Evolutionary conservation across 2,888 invertebrate genomes (phyloP).

Genomic region (Eupithecia subfuscata): DNA sequence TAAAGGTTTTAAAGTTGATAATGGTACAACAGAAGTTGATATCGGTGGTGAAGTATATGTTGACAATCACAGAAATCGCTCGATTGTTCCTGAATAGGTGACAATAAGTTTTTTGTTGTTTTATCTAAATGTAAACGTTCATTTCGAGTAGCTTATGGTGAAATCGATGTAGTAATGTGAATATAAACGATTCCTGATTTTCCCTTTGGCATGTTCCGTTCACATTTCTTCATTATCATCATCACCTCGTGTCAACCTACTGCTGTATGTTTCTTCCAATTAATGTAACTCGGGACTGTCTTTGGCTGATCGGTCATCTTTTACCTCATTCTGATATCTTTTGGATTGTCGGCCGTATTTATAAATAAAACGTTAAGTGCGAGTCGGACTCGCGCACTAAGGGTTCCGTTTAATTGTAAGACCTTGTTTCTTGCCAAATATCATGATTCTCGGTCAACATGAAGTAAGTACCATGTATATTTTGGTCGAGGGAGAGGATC

Average conservation of each 20-base stretch:
- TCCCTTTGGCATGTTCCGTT: conserved; percentile 34
- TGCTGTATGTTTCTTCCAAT: background rate
- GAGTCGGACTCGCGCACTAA: too few species aligned
- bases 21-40: conserved; percentile 14
- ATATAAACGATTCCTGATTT: conserved; percentile 75
- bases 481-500: too few species aligned
- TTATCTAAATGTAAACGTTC: conserved; percentile 61
- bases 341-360: background rate
- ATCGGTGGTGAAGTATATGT: conserved; percentile 27
- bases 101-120: conserved; percentile 75
- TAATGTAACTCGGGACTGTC: background rate
- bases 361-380: too few species aligned
- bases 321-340: background rate
- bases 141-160: conserved; percentile 80
- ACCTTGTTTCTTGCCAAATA: too few species aligned
- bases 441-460: too few species aligned
- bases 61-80: conserved; percentile 66
- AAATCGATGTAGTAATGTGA: conserved; percentile 68
- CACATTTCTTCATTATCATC: background rate
- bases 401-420: too few species aligned
- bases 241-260: background rate
- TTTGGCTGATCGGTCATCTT: background rate
- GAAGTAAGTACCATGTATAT: too few species aligned
- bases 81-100: conserved; percentile 79
- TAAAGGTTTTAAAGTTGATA: conserved; percentile 38